These are phyloP conservation scores for Ephydatia muelleri DNA, from an alignment of 37 sponge, comb jelly and placozoan genomes.

Conservation along the genomic window DNA sequence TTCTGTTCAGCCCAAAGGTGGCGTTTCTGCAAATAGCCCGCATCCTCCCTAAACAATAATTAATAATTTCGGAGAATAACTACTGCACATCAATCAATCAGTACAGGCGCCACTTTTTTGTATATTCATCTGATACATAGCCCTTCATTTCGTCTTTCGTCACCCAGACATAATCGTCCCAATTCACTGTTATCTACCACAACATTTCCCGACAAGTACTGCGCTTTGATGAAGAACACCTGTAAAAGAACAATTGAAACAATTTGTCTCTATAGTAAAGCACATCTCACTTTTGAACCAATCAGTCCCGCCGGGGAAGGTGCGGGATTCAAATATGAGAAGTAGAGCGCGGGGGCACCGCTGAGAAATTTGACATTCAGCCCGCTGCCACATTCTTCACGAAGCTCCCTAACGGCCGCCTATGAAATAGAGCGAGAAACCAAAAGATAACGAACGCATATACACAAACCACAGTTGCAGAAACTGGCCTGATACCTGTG, in stretches of 20 bases:
- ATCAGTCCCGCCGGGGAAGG: neutral
- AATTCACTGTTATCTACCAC: conserved; percentile 39
- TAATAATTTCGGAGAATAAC: too few relatives aligned
- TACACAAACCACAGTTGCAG: neutral
- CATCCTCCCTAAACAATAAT: neutral
- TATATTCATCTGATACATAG: conserved; percentile 55
- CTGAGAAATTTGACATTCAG: conserved; percentile 47
- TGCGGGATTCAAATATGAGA: conserved; percentile 37
- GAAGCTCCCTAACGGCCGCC: conserved; percentile 66
- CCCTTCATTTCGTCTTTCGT: conserved; percentile 80
- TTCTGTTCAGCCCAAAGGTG: neutral
- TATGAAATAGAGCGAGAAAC: neutral
- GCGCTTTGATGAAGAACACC: conserved; percentile 86
- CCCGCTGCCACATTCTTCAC: conserved; percentile 60
- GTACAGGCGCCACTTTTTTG: too few relatives aligned
- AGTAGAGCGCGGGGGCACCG: conserved; percentile 37
- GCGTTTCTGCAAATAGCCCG: neutral
- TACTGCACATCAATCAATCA: too few relatives aligned
- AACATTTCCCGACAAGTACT: conserved; percentile 14
- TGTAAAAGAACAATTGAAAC: neutral
- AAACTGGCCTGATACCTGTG: conserved; percentile 59
- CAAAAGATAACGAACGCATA: neutral
- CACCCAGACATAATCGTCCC: conserved; percentile 72
- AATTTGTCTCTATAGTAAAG: neutral
- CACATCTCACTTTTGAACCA: conserved; percentile 30